A percentile compares a stretch with the other conserved stretches of the same genome.
Evolutionary conservation across 64 coral and sea anemone genomes (phyloP).

Genomic region (Hydrozoanthus tunicans): DNA sequence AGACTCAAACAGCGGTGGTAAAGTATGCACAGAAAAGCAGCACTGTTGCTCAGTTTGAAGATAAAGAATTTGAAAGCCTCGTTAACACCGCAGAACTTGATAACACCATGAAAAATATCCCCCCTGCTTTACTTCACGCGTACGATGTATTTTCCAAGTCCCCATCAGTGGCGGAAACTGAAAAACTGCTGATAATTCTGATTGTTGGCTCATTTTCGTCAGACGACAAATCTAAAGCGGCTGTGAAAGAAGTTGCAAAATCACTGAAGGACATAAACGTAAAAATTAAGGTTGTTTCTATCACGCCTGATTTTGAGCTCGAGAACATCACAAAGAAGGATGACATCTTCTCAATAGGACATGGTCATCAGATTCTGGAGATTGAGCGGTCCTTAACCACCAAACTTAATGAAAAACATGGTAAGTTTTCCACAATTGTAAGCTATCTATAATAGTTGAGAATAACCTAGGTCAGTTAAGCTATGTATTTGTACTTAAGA

Average conservation of each 20-base stretch:
- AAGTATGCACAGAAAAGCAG: background rate
- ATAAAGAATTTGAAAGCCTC: background rate
- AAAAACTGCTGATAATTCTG: conserved; percentile 25
- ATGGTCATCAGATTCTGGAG: background rate
- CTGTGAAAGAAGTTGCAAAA: conserved; percentile 7
- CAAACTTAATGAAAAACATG: conserved; percentile 25
- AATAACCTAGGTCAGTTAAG: background rate
- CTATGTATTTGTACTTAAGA: too few relatives aligned
- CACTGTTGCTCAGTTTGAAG: background rate
- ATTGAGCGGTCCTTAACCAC: background rate
- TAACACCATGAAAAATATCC: conserved; percentile 12
- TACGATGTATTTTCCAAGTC: background rate
- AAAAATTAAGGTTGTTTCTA: background rate
- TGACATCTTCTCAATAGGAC: conserved; percentile 3
- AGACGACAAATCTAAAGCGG: background rate
- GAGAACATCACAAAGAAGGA: conserved; percentile 13
- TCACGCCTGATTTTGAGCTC: conserved; percentile 13
- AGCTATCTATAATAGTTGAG: too few relatives aligned
- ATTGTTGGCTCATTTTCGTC: background rate
- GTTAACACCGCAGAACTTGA: background rate
- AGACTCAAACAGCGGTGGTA: background rate
- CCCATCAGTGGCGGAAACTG: background rate
- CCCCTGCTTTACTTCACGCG: conserved; percentile 7
- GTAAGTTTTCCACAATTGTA: background rate
- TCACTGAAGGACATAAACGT: background rate